Base-by-base conservation (phyloP, 2,797 vertebrate genomes). In the Cephalopachus bancanus region DNA sequence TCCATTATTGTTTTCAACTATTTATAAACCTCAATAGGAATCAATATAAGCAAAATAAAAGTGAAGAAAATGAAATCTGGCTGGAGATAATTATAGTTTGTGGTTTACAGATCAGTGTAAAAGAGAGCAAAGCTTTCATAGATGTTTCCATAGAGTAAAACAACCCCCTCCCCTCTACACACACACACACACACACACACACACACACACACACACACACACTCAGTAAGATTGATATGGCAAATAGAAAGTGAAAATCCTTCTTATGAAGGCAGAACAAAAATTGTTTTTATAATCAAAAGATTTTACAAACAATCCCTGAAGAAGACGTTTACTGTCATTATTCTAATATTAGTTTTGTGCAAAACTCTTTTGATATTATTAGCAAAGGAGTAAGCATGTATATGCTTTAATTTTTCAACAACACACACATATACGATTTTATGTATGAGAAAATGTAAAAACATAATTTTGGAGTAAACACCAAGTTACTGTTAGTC, bases 21-120 rank as follows among this genome's bases (percentile, higher is more conserved):
- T 88, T 91, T 91, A 55, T 93, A 33, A 93, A 76, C 60, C 30
- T 92, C 72, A 49, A 37, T 20, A 75, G 67, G 60, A 96, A 91
- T 95, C 55, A 44, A 79, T 65, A 51, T 22, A 51, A 80, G 83
- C 26, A 75, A 87, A 91, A 76, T 90, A 33, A 86, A 84, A 83
- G 24, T 76, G 74, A 85, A 79, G 55, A 71, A 85, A 80, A 95
- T 90, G 9, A 94, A 85, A 80, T 89, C 83, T 92, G 74, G 3
- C 60, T 84, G 51, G 8, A 83, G 19, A 93, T 83, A 84, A 80
- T 91, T 78, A 72, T 28, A 91, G 64, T 57, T 69, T 83, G 51
- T 62, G 28, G 30, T 76, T 33, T 84, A 8, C 17, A 89, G 33
- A 80, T 67, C 19, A 49, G 51, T 10, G 57, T 44, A 84, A 78